Evolutionary conservation across 2,888 invertebrate genomes (phyloP).

Genomic region (Tyria jacobaeae): DNA sequence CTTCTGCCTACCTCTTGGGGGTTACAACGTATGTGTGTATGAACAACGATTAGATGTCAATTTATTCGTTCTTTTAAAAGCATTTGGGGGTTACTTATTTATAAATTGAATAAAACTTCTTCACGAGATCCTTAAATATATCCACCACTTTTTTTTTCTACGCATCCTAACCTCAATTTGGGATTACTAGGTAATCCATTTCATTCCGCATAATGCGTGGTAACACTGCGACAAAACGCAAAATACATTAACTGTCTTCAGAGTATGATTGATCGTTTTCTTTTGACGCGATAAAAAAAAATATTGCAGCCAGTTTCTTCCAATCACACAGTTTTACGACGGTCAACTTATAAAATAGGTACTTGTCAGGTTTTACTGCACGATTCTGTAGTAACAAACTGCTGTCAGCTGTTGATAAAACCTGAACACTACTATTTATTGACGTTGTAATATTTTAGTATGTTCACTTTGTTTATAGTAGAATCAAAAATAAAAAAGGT

Average conservation of each 20-base stretch:
- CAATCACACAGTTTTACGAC: constrained; percentile 50
- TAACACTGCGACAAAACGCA: constrained; percentile 46
- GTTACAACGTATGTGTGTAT: too few relatives aligned
- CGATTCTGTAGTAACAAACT: constrained; percentile 33
- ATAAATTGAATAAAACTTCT: constrained; percentile 13
- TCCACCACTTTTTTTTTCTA: constrained; percentile 39
- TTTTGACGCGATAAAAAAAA: constrained; percentile 44
- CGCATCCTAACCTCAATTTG: constrained; percentile 30
- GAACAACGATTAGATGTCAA: too few relatives aligned
- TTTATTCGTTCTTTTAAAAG: too few relatives aligned
- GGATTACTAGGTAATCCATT: constrained; percentile 42
- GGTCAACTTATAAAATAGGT: constrained; percentile 52
- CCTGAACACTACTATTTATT: constrained; percentile 20
- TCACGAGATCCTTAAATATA: constrained; percentile 13
- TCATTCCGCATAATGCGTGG: constrained; percentile 34
- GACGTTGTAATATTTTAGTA: background rate
- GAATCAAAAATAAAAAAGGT: too few relatives aligned
- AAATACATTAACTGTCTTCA: constrained; percentile 50
- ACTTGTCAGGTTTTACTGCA: constrained; percentile 45
- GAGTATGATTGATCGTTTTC: constrained; percentile 43
- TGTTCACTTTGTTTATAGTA: too few relatives aligned
- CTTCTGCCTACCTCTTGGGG: too few relatives aligned
- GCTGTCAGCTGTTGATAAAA: constrained; percentile 41
- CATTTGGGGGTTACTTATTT: background rate
- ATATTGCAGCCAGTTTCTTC: constrained; percentile 41